Conservation (phyloP, 2,797 vertebrate species). For the Bucorvus abyssinicus region DNA sequence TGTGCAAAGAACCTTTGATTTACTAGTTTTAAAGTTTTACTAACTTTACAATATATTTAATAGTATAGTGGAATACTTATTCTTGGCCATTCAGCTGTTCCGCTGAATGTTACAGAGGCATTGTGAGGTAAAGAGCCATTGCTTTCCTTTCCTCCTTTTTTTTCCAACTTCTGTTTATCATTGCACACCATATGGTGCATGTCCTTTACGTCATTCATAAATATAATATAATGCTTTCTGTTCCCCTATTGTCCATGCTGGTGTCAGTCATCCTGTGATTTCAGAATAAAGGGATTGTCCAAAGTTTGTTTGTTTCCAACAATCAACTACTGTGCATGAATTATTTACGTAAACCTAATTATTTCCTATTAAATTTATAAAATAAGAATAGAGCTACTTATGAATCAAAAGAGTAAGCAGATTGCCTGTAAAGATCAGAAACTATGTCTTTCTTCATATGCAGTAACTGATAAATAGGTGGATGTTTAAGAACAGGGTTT, state of each 20-base stretch:
- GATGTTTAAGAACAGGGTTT: neutral
- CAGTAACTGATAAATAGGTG: neutral
- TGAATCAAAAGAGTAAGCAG: neutral
- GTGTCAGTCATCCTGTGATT: neutral
- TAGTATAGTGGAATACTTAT: neutral
- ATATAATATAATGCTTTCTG: neutral
- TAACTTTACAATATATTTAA: neutral
- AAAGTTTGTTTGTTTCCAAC: neutral
- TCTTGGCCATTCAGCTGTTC: neutral
- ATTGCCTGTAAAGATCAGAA: neutral
- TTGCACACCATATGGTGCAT: neutral
- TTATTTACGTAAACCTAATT: neutral
- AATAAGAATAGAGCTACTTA: neutral
- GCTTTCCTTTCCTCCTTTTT: neutral
- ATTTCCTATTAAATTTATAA: neutral
- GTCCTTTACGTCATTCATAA: slow-evolving; percentile 13
- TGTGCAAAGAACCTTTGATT: neutral
- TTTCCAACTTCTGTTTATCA: neutral
- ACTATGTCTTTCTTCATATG: neutral
- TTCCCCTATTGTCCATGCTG: neutral
- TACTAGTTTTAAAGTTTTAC: neutral
- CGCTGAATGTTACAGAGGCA: neutral
- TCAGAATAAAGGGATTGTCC: neutral
- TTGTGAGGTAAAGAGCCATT: neutral
- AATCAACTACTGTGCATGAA: neutral